Percentiles rank a stretch among this genome's conserved stretches.
phyloP scores from a whole-genome alignment of 2,888 invertebrate genomes.

The Hyposoter dolosus region DNA sequence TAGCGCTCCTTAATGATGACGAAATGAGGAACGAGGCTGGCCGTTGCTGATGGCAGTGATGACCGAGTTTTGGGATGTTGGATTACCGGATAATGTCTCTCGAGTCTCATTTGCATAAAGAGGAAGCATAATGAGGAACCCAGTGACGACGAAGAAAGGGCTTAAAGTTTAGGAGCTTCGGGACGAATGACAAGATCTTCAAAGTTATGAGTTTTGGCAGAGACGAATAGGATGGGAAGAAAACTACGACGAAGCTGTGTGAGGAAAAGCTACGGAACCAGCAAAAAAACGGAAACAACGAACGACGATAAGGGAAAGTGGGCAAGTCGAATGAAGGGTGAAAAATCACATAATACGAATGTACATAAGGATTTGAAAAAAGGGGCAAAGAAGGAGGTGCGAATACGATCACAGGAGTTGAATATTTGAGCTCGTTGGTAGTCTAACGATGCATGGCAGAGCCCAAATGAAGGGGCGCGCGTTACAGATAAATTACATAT shows the following conservation, averaged over 20 bases:
- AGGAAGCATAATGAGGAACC: constrained; percentile 6
- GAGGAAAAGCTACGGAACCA: neutral
- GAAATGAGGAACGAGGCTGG: neutral
- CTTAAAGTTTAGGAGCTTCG: neutral
- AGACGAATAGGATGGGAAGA: neutral
- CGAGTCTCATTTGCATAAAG: constrained; percentile 3
- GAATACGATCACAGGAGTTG: neutral
- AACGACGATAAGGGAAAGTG: neutral
- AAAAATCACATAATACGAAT: constrained; percentile 3
- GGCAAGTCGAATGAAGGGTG: neutral
- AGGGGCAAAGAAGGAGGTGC: neutral
- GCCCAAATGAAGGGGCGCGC: neutral
- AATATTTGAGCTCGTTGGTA: neutral
- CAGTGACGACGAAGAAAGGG: neutral
- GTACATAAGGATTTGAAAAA: neutral
- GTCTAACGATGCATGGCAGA: neutral
- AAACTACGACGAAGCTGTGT: neutral
- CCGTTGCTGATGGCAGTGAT: neutral
- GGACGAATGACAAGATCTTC: neutral
- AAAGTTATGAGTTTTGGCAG: neutral
- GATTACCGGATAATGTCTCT: neutral
- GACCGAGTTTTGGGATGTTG: neutral
- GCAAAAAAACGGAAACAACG: neutral
- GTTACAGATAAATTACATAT: constrained; percentile 6
- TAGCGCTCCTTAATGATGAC: neutral